These are phyloP conservation scores for Actinia tenebrosa DNA, from an alignment of 64 coral and sea anemone genomes.

Conservation along the genomic window DNA sequence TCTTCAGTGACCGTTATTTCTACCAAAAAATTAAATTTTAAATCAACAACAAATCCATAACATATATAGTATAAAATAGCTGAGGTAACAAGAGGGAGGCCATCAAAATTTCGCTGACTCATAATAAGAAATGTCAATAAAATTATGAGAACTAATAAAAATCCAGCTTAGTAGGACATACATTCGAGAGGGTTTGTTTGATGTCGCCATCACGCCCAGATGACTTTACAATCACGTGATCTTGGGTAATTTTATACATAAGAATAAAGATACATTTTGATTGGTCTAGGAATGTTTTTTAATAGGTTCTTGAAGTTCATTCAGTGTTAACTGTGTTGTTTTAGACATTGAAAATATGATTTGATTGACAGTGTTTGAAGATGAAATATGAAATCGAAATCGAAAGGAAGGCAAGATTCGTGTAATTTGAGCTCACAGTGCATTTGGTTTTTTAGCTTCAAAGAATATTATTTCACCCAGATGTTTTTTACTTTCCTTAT, in stretches of 20 bases:
- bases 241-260: not conserved
- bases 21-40: no score
- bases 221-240: not conserved
- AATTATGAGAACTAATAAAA: not conserved
- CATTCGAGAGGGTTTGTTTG: not conserved
- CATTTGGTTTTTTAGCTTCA: not conserved
- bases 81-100: not conserved
- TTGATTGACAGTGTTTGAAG: not conserved
- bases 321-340: not conserved
- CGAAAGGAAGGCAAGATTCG: not conserved
- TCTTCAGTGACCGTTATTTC: no score
- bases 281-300: not conserved
- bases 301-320: not conserved
- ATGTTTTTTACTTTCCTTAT: not conserved
- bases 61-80: not conserved
- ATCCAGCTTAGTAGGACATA: not conserved
- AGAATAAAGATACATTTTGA: not conserved
- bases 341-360: not conserved
- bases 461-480: not conserved
- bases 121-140: not conserved
- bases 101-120: not conserved
- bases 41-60: no score
- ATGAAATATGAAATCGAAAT: not conserved
- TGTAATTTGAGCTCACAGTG: not conserved
- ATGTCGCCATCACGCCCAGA: not conserved